phyloP scores from a whole-genome alignment of 2,888 invertebrate species.

The Ceramica pisi region DNA sequence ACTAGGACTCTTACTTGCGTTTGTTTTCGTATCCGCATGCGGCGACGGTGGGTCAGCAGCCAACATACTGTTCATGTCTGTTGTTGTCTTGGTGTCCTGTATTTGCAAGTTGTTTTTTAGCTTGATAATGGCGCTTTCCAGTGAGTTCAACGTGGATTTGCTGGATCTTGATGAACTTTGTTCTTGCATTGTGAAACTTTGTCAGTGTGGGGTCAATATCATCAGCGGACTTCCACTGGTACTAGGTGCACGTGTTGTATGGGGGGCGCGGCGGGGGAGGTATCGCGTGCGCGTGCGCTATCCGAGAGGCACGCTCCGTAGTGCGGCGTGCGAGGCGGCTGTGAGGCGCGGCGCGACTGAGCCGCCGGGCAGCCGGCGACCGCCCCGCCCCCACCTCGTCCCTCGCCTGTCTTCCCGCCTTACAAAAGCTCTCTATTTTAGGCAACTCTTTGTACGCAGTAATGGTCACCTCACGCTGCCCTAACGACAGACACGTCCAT shows the following conservation, averaged over 20 bases:
- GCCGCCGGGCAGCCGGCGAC: slow-evolving; percentile 86
- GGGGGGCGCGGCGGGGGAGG: slow-evolving; percentile 80
- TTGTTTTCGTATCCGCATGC: slow-evolving; percentile 80
- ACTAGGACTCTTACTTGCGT: slow-evolving; percentile 87
- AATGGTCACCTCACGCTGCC: slow-evolving; percentile 91
- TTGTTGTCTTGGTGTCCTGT: slow-evolving; percentile 84
- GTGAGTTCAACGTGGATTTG: slow-evolving; percentile 87
- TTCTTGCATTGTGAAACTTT: slow-evolving; percentile 86
- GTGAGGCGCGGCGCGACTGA: slow-evolving; percentile 89
- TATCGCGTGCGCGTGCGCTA: slow-evolving; percentile 86
- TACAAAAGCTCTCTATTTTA: slow-evolving; percentile 91
- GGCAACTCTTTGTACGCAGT: slow-evolving; percentile 90
- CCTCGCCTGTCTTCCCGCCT: slow-evolving; percentile 86
- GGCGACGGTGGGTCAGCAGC: slow-evolving; percentile 81
- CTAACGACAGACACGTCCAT: slow-evolving; percentile 90
- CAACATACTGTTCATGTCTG: slow-evolving; percentile 84
- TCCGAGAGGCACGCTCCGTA: slow-evolving; percentile 76
- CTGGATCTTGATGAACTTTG: slow-evolving; percentile 87
- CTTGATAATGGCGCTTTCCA: slow-evolving; percentile 90
- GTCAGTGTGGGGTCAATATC: slow-evolving; percentile 65
- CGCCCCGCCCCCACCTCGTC: slow-evolving; percentile 87
- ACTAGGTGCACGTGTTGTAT: slow-evolving; percentile 80
- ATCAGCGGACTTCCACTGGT: slow-evolving; percentile 67
- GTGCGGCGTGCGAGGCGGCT: slow-evolving; percentile 86
- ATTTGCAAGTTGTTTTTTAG: slow-evolving; percentile 89